phyloP scores from a whole-genome alignment of 2,113 vertebrate genomes.

The Gymnogyps californianus region DNA sequence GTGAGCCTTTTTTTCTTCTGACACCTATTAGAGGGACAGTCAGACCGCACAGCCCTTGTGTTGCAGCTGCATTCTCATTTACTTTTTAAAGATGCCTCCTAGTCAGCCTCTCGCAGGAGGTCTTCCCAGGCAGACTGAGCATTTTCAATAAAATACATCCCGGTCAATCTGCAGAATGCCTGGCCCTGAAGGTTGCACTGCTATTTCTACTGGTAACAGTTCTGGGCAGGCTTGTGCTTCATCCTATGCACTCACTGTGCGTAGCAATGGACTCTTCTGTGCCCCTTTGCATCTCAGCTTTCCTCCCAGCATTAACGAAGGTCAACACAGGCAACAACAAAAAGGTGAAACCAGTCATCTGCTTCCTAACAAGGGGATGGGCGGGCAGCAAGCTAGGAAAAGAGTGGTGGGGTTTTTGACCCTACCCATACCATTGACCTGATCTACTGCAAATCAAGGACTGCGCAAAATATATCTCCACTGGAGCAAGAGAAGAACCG shows the following conservation, averaged over 20 bases:
- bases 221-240: neutral
- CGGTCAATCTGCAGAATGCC: neutral
- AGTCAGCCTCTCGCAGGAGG: neutral
- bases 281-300: neutral
- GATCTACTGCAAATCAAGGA: neutral
- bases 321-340: neutral
- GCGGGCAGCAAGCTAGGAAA: neutral
- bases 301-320: neutral
- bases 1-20: neutral
- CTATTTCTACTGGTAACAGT: neutral
- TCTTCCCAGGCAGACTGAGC: neutral
- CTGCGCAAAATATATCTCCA: neutral
- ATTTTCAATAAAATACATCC: neutral
- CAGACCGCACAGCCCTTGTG: neutral
- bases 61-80: neutral
- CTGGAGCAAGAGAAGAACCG: neutral
- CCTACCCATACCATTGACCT: neutral
- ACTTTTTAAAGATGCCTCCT: neutral
- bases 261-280: neutral
- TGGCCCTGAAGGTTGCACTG: too few species aligned
- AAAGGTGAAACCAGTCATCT: neutral
- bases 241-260: accelerated
- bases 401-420: neutral
- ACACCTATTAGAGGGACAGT: neutral
- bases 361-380: neutral